Conservation (phyloP, 2,888 invertebrate species). For the Blomia tropicalis region DNA sequence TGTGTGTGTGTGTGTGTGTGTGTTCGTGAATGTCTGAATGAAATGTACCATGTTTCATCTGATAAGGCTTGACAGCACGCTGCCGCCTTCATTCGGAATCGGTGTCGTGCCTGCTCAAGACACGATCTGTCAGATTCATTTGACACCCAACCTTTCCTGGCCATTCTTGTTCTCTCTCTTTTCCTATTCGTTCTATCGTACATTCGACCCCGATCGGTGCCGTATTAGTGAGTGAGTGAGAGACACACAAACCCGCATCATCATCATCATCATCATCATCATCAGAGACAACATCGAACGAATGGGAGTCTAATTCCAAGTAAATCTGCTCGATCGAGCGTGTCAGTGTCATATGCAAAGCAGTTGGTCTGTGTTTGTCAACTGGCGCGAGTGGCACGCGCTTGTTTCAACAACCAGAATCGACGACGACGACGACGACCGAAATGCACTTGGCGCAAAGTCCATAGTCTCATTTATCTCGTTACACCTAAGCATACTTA, state of each 20-base stretch:
- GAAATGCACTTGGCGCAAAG: too few species aligned
- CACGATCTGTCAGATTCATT: slow-evolving; percentile 1
- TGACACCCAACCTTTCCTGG: slow-evolving; percentile 2
- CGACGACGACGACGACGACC: background rate
- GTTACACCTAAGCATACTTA: background rate
- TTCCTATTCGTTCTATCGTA: background rate
- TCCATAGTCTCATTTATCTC: too few species aligned
- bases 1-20: background rate
- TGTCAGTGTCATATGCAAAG: slow-evolving; percentile 13
- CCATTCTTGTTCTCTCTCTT: background rate
- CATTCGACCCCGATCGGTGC: background rate
- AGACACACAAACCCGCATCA: too few species aligned
- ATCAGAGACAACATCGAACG: too few species aligned
- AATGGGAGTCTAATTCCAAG: background rate
- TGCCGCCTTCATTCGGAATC: background rate
- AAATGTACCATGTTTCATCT: background rate
- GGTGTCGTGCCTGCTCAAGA: slow-evolving; percentile 1
- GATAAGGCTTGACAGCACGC: background rate
- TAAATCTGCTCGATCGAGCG: slow-evolving; percentile 6
- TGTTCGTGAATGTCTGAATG: background rate
- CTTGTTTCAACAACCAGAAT: background rate
- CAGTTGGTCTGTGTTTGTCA: slow-evolving; percentile 1
- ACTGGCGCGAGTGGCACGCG: slow-evolving; percentile 1
- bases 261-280: too few species aligned
- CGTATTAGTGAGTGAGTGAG: background rate